Evolutionary conservation across 2,113 vertebrate species (phyloP), one percentile per base, ranked within the genome.

Genomic region (Pterophyllum scalare): DNA sequence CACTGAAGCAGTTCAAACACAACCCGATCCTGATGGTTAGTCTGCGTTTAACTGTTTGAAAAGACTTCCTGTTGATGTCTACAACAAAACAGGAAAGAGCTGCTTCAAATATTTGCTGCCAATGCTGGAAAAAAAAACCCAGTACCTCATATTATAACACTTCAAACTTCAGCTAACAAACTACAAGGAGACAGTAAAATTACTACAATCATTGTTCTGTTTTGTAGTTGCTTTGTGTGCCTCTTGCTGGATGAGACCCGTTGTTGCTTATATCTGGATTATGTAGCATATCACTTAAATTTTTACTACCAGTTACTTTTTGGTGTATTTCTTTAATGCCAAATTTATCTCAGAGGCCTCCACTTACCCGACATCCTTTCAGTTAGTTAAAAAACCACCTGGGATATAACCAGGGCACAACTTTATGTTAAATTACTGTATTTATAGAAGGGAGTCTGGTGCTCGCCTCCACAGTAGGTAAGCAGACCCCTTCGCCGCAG

Each of bases 271-370:
- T 52, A 20, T 31, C 13, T 52, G 26, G 24, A 52, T 72, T 52
- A 14, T 31, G 11, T 0, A 72, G 6, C 20, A 72, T 5, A 0
- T 52, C 3, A 20, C 0, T 52, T 46, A n/a, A 6, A 31, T 13
- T 5, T 1, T 52, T 31, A 28, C 26, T 49, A 1, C 2, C 15
- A 19, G 31, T 52, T 52, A 8, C 10, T 33, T 54, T 33, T n/a
- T 19, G 46, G 1, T n/a, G 46, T 20, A 11, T n/a, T 54, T 1
- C 54, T n/a, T 33, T 1, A 9, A 33, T 13, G 26, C 67, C 26
- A 11, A 72, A 2, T n/a, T 33, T 13, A 33, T 54, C 67, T n/a
- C 67, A 54, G 26, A 11, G 14, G 24, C 0, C 1, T 31, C 46
- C 19, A 6, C 31, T 54, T 72, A 14, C 52, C 31, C 52, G 43